Evolutionary conservation across 2,888 invertebrate genomes (phyloP).

Genomic region (Ophioninae sp.): DNA sequence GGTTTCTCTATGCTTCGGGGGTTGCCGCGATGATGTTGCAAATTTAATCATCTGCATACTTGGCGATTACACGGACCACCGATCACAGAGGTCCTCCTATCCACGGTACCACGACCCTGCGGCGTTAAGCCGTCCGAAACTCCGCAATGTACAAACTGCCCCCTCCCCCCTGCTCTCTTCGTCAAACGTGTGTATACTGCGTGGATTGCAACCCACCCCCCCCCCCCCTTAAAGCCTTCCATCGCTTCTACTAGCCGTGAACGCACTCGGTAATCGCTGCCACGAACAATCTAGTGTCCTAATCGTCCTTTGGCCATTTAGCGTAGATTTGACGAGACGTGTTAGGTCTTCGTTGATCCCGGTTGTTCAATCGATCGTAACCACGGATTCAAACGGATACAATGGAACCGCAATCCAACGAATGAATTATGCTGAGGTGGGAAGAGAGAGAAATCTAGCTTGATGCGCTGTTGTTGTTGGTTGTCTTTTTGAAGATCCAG

Average conservation of each 20-base stretch:
- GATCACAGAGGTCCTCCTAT: slow-evolving; percentile 79
- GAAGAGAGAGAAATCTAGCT: neutral
- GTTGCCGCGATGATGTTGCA: slow-evolving; percentile 80
- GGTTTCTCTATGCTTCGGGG: slow-evolving; percentile 71
- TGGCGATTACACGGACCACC: slow-evolving; percentile 81
- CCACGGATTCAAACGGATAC: neutral
- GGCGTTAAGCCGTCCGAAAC: slow-evolving; percentile 68
- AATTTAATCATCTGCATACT: slow-evolving; percentile 82
- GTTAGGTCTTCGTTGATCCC: neutral
- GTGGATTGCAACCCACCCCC: neutral
- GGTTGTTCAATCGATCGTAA: neutral
- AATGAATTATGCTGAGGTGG: neutral
- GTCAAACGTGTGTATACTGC: neutral
- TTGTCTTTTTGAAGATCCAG: too few relatives aligned
- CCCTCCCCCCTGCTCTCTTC: neutral
- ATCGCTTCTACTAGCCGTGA: slow-evolving; percentile 7
- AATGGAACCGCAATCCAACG: neutral
- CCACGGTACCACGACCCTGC: slow-evolving; percentile 64
- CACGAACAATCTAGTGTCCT: slow-evolving; percentile 38
- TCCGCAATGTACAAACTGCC: slow-evolving; percentile 32
- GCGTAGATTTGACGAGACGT: slow-evolving; percentile 13
- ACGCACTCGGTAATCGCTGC: slow-evolving; percentile 29
- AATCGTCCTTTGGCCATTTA: slow-evolving; percentile 50
- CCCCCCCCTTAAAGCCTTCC: neutral
- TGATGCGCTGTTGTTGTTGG: neutral